These are phyloP conservation scores for Tetragnatha montana DNA, from an alignment of 2,888 invertebrate genomes.

Conservation along the genomic window DNA sequence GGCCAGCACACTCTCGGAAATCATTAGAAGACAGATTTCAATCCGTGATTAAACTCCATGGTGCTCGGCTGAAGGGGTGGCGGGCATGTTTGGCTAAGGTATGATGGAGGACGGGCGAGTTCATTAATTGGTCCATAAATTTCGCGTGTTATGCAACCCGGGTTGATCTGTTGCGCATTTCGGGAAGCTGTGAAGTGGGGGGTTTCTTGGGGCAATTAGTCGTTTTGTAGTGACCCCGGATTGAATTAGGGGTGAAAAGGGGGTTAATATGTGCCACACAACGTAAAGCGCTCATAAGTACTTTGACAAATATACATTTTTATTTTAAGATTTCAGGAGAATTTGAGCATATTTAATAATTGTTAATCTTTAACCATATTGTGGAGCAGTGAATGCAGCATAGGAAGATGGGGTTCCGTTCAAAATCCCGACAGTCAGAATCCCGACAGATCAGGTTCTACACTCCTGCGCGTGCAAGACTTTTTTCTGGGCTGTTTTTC, in stretches of 20 bases:
- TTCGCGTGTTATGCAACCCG: background rate
- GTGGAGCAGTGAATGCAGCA: too few relatives aligned
- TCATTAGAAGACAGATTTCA: constrained; percentile 17
- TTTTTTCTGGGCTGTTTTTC: too few relatives aligned
- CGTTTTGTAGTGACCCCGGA: background rate
- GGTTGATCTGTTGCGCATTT: background rate
- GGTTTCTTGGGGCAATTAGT: background rate
- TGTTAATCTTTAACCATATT: too few relatives aligned
- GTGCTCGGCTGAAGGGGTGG: background rate
- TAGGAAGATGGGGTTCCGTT: too few relatives aligned
- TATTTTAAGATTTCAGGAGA: too few relatives aligned
- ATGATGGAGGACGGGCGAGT: background rate
- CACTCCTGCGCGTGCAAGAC: too few relatives aligned
- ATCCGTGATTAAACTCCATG: constrained; percentile 6
- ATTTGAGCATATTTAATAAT: too few relatives aligned
- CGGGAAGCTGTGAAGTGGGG: background rate
- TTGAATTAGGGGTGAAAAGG: background rate
- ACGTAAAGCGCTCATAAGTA: too few relatives aligned
- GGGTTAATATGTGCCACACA: too few relatives aligned
- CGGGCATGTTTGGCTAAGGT: background rate
- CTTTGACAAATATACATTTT: too few relatives aligned
- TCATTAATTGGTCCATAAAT: background rate
- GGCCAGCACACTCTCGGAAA: background rate
- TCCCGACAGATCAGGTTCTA: too few relatives aligned
- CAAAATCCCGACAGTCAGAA: too few relatives aligned